Evolutionary conservation across 2,888 invertebrate species (phyloP).

Genomic region (Eupithecia centaureata): DNA sequence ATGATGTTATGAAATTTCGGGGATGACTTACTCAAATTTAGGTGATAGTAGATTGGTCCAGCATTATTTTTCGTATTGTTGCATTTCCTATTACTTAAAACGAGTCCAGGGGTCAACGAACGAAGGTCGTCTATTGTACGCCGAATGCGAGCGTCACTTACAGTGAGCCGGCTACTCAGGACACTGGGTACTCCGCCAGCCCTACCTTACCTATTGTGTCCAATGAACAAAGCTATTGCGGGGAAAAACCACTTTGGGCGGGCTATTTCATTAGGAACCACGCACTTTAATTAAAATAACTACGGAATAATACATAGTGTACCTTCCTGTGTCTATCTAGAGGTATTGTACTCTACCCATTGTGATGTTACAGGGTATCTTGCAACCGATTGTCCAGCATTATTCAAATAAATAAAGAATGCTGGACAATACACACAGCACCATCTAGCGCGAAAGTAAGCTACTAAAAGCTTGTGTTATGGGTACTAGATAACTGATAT

Average conservation of each 20-base stretch:
- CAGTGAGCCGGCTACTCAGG: background rate
- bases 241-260: conserved; percentile 3
- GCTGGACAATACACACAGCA: too few relatives aligned
- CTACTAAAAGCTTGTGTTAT: too few relatives aligned
- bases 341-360: background rate
- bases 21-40: background rate
- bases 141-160: background rate
- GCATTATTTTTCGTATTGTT: too few relatives aligned
- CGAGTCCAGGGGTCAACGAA: background rate
- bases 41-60: too few relatives aligned
- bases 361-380: background rate
- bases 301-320: background rate
- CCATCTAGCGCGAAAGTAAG: too few relatives aligned
- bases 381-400: too few relatives aligned
- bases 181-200: background rate
- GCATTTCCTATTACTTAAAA: background rate
- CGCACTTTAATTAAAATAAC: conserved; percentile 10
- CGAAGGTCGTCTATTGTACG: background rate
- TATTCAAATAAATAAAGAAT: too few relatives aligned
- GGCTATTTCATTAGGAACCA: conserved; percentile 21
- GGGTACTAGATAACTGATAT: too few relatives aligned
- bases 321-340: background rate
- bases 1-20: background rate
- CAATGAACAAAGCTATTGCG: conserved; percentile 16
- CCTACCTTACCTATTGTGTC: conserved; percentile 13